Evolutionary conservation across 2,797 vertebrate species (phyloP), one percentile per base, ranked within the genome.

Genomic region (Lophius americanus): DNA sequence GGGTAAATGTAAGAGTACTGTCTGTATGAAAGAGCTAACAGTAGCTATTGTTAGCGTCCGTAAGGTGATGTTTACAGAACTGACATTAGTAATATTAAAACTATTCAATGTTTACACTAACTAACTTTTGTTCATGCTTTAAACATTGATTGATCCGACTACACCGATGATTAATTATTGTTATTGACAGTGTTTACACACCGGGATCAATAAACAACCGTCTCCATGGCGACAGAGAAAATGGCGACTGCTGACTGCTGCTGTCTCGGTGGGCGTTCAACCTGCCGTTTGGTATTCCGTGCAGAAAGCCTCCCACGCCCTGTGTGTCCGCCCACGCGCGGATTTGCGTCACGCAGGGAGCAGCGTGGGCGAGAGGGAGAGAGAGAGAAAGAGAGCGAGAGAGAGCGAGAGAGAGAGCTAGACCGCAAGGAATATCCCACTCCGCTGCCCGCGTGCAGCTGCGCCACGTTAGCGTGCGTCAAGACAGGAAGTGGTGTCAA

Each of bases 341-440:
- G 92, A 93, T 92, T 94, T 96, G 95, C 95, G 95, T 96, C 95
- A 96, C 92, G 89, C 92, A 92, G 90, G 89, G 87, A 90, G 90
- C 90, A 70, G 94, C 93, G 95, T 94, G 94, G 92, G 95, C 89
- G 90, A 77, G 80, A 92, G 91, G 67, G 73, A 92, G 78, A 53
- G 90, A 90, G 84, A 81, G 88, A 79, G 79, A 72, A 63, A 8
- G 67, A 64, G 69, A 55, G 70, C 46, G 64, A 64, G 56, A 52
- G 51, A 13, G 51, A 37, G 33, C 43, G 87, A 91, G 91, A 85
- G 90, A 92, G 86, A 91, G 23, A 23, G 23, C 1, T 23, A 23
- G 23, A 89, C 93, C 88, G 91, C 90, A 93, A 79, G 89, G 95
- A 95, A 94, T 95, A 95, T 95, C 95, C 94, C 94, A 90, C 91